Evolutionary conservation across 2,888 invertebrate species (phyloP).

Genomic region (Metellina segmentata): DNA sequence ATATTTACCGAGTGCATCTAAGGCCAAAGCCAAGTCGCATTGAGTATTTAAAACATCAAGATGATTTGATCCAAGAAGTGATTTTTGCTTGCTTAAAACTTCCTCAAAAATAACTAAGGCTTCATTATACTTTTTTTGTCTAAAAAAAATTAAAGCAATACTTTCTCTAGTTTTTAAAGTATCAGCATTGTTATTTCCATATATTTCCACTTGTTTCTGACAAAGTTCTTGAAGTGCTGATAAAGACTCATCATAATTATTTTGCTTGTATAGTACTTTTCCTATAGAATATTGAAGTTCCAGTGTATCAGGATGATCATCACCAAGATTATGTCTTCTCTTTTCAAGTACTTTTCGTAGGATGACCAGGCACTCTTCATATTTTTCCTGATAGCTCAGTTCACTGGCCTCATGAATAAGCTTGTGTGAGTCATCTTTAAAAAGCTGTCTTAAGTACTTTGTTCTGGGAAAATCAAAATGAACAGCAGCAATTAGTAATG

Average conservation of each 20-base stretch:
- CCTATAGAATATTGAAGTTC: slow-evolving; percentile 1
- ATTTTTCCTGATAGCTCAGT: slow-evolving; percentile 35
- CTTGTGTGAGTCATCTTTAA: background rate
- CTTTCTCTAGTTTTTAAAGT: slow-evolving; percentile 3
- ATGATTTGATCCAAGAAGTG: too few species aligned
- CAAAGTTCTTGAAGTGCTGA: background rate
- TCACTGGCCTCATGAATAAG: background rate
- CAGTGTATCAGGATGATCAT: slow-evolving; percentile 14
- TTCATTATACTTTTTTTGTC: background rate
- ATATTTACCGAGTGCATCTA: too few species aligned
- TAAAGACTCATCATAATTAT: slow-evolving; percentile 8
- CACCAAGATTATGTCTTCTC: slow-evolving; percentile 20
- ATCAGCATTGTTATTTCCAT: slow-evolving; percentile 5
- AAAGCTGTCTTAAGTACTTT: slow-evolving; percentile 22
- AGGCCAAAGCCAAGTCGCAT: too few species aligned
- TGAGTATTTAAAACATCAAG: too few species aligned
- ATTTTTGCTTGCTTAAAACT: too few species aligned
- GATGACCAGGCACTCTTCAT: slow-evolving; percentile 3
- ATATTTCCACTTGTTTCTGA: background rate
- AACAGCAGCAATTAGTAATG: slow-evolving; percentile 30
- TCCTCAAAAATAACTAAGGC: background rate
- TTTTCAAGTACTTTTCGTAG: slow-evolving; percentile 10
- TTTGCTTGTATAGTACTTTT: background rate
- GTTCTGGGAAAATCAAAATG: slow-evolving; percentile 12
- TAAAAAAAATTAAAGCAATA: background rate